Conservation (phyloP, 2,888 invertebrate species). For the Petrolisthes cinctipes region DNA sequence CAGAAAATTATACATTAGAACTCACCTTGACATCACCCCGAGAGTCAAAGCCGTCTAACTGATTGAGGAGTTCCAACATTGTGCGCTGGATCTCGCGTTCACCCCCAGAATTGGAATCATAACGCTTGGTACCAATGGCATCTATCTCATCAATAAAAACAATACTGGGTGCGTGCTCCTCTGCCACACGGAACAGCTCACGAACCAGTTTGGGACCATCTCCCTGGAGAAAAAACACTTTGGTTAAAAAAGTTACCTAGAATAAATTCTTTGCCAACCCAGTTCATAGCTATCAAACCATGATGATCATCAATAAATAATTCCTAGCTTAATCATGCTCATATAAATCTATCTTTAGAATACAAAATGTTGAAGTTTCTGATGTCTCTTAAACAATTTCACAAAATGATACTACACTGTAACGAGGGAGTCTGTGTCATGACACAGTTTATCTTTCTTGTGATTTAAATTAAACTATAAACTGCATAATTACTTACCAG, state of each 20-base stretch:
- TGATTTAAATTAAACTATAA: too few species aligned
- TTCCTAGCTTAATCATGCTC: not conserved
- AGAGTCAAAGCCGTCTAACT: slow-evolving; percentile 97
- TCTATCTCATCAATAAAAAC: slow-evolving; percentile 99
- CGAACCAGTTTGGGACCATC: slow-evolving; percentile 98
- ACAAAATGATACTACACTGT: too few species aligned
- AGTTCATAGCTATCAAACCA: too few species aligned
- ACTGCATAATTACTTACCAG: slow-evolving; percentile 74
- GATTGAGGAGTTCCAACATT: slow-evolving; percentile 98
- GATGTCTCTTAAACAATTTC: too few species aligned
- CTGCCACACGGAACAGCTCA: slow-evolving; percentile 98
- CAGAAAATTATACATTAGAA: not conserved
- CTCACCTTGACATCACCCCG: slow-evolving; percentile 93
- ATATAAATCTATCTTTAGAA: not conserved
- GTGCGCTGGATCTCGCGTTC: slow-evolving; percentile 99
- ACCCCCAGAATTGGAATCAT: slow-evolving; percentile 99
- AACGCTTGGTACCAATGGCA: slow-evolving; percentile 98
- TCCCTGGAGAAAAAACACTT: slow-evolving; percentile 75
- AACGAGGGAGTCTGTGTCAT: not conserved
- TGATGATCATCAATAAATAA: too few species aligned
- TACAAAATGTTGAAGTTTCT: too few species aligned
- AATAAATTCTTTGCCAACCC: not conserved
- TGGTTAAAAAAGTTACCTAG: too few species aligned
- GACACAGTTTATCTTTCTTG: too few species aligned
- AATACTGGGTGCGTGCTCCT: slow-evolving; percentile 99